Evolutionary conservation across 2,113 vertebrate genomes (phyloP).

Genomic region (Martes martes): DNA sequence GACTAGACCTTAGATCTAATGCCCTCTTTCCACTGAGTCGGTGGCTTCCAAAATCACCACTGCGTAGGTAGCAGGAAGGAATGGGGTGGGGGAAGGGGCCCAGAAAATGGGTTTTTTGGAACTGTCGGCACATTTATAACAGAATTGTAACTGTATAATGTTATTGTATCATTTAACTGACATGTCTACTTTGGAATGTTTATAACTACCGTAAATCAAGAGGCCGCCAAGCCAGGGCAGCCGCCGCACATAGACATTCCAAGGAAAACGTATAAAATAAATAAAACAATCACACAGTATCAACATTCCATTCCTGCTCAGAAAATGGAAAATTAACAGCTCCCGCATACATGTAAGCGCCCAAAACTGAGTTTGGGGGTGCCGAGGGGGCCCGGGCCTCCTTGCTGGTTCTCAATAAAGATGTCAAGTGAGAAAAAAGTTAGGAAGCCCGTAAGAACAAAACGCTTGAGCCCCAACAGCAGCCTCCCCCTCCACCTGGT

Average conservation of each 20-base stretch:
- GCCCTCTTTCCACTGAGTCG: constrained; percentile 14
- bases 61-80: constrained; percentile 10
- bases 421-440: background rate
- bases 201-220: constrained; percentile 84
- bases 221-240: constrained; percentile 70
- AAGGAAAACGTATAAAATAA: constrained; percentile 81
- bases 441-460: rapidly evolving
- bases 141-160: constrained; percentile 82
- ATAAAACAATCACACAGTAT: constrained; percentile 77
- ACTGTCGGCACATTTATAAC: constrained; percentile 80
- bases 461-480: background rate
- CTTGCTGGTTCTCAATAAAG: rapidly evolving
- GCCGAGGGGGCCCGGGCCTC: background rate
- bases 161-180: constrained; percentile 83
- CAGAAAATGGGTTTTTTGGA: constrained; percentile 69
- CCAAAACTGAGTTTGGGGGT: background rate
- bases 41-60: constrained; percentile 72
- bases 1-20: background rate
- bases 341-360: background rate
- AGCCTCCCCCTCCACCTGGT: background rate
- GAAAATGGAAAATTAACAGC: constrained; percentile 13
- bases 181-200: constrained; percentile 85
- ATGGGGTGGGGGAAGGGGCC: background rate
- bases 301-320: constrained; percentile 67
- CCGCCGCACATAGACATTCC: constrained; percentile 77